These are phyloP conservation scores for Beaufortia kweichowensis DNA, from an alignment of 2,113 vertebrate species.

Conservation along the genomic window DNA sequence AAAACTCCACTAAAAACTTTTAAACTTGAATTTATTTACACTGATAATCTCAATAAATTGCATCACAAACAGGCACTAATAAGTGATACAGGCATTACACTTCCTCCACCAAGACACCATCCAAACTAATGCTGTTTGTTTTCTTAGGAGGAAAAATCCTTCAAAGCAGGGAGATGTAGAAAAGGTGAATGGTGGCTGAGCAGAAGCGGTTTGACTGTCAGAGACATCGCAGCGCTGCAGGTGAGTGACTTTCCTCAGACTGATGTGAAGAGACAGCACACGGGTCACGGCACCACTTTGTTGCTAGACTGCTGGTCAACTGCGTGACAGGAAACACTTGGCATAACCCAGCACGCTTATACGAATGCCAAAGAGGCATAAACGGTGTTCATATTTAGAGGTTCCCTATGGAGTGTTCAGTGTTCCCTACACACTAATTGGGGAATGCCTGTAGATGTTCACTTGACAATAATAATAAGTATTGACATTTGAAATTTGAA, in stretches of 20 bases:
- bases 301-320: neutral
- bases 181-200: neutral
- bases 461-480: no score
- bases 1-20: no score
- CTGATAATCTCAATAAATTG: neutral
- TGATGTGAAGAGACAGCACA: slow-evolving; percentile 16
- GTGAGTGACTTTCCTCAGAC: slow-evolving; percentile 32
- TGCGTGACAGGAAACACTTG: neutral
- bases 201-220: neutral
- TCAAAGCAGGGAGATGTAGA: neutral
- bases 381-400: no score
- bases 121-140: neutral
- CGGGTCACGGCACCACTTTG: neutral
- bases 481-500: no score
- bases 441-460: no score
- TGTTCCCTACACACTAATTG: no score
- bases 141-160: no score
- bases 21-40: neutral
- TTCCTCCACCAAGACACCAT: neutral
- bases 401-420: no score
- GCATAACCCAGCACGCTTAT: neutral
- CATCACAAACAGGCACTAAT: slow-evolving; percentile 33
- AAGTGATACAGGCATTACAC: neutral
- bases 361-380: neutral
- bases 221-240: neutral